Evolutionary conservation across 2,113 vertebrate genomes (phyloP).

Genomic region (Pangasianodon hypophthalmus): DNA sequence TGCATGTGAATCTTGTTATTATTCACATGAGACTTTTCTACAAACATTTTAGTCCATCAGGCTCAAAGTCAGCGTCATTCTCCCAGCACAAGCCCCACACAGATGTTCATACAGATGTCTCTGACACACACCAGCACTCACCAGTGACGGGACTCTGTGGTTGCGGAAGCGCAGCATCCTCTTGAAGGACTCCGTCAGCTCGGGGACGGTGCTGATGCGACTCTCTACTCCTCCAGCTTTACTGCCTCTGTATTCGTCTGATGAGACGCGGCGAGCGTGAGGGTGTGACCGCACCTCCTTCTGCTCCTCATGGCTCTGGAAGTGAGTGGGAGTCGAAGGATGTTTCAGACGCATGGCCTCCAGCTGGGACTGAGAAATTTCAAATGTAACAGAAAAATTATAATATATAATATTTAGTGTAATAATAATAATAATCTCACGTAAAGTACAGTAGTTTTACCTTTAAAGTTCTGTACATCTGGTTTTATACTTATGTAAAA

Average conservation of each 20-base stretch:
- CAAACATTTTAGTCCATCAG: background rate
- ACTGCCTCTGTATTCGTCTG: constrained; percentile 66
- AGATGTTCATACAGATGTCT: constrained; percentile 1
- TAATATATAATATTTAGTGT: background rate
- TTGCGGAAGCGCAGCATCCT: constrained; percentile 76
- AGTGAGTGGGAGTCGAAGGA: constrained; percentile 65
- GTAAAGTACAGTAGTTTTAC: background rate
- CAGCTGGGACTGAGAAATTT: constrained; percentile 72
- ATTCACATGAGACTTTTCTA: background rate
- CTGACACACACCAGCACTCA: constrained; percentile 63
- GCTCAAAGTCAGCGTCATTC: too few species aligned
- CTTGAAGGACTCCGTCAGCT: constrained; percentile 81
- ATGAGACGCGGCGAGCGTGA: constrained; percentile 71
- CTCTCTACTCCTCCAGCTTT: constrained; percentile 65
- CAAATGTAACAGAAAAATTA: background rate
- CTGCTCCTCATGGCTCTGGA: constrained; percentile 75
- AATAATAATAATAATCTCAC: background rate
- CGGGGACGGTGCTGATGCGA: constrained; percentile 76
- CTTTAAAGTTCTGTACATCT: background rate
- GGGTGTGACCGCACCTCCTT: constrained; percentile 69
- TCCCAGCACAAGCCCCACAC: background rate
- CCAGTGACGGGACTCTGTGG: constrained; percentile 74
- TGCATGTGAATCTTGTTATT: background rate
- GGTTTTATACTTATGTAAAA: background rate
- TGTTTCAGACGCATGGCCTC: constrained; percentile 75